A percentile compares a stretch with the other conserved stretches of the same genome.
Conservation (phyloP, 2,113 vertebrate genomes). For the Odocoileus hemionus region DNA sequence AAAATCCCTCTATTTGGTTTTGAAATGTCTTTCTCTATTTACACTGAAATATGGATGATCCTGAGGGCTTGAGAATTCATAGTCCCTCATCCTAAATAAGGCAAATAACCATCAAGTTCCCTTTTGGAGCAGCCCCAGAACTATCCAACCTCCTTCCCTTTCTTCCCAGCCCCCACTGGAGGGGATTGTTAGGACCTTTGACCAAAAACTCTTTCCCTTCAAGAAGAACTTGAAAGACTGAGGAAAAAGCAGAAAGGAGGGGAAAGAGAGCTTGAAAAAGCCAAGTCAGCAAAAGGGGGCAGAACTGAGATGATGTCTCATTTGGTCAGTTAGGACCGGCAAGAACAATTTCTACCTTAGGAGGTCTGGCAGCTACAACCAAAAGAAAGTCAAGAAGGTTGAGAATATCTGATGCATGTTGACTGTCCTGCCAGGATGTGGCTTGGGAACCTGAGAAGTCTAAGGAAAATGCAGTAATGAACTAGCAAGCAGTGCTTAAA, state of each 20-base stretch:
- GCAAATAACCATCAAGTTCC: background rate
- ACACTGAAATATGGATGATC: background rate
- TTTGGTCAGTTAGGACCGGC: background rate
- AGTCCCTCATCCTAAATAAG: background rate
- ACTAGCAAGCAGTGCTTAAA: background rate
- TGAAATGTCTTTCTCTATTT: conserved; percentile 1
- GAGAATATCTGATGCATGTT: background rate
- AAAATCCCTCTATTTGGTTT: background rate
- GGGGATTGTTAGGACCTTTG: background rate
- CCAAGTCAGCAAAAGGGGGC: background rate
- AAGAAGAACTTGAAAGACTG: background rate
- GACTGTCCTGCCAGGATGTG: background rate
- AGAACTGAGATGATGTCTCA: background rate
- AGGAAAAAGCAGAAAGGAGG: background rate
- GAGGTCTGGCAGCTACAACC: background rate
- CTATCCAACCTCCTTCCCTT: background rate
- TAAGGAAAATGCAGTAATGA: background rate
- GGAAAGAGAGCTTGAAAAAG: background rate
- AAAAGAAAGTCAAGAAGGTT: background rate
- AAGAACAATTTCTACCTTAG: background rate
- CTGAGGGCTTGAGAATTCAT: background rate
- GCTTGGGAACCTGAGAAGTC: conserved; percentile 2
- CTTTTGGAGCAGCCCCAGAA: background rate
- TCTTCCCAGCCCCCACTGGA: background rate
- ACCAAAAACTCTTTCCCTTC: background rate